Evolutionary conservation across 2,113 vertebrate species (phyloP), one percentile per base, ranked within the genome.

Genomic region (Cygnus buccinator): DNA sequence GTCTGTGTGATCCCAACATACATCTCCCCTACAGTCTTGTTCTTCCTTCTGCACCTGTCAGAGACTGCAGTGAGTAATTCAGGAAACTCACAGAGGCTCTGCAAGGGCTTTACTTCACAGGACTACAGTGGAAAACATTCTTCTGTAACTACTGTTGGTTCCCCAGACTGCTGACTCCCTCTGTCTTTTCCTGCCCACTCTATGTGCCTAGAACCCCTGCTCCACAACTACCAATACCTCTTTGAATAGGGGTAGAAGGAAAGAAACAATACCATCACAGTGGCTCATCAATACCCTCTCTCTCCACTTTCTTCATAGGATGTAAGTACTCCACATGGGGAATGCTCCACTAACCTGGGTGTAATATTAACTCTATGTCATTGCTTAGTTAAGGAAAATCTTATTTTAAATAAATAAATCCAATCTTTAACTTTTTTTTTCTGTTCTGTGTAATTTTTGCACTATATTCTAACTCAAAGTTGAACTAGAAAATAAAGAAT

Each of bases 51-150:
- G 13, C 37, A 33, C 3, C 3, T 25, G 23, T 59, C 52, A 67
- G 57, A 46, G 39, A 52, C 26, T 7, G 3, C 28, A 75, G 7
- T 5, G 44, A 81, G 39, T 57, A 78, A 55, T n/a, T 79, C 3
- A 65, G 48, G 29, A 43, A 23, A 10, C 54, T 93, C 22, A 14
- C 48, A 68, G 48, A 65, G 48, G 8, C 25, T 73, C 9, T 1
- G 0, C 11, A 14, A 31, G 19, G 9, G 8, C 35, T 4, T 2
- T 9, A 9, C 26, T 57, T 91, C 4, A 44, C 31, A 62, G 21
- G 10, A 50, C 13, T 37, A 25, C 13, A 6, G 7, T 26, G 2
- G 1, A 68, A 65, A 0, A 1, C 9, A 16, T 37, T 21, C 5
- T 65, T 74, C 61, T 62, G 29, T 28, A 22, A 48, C 0, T 46